Conservation (phyloP, 2,113 vertebrate genomes). For the Campylomormyrus tamandua region DNA sequence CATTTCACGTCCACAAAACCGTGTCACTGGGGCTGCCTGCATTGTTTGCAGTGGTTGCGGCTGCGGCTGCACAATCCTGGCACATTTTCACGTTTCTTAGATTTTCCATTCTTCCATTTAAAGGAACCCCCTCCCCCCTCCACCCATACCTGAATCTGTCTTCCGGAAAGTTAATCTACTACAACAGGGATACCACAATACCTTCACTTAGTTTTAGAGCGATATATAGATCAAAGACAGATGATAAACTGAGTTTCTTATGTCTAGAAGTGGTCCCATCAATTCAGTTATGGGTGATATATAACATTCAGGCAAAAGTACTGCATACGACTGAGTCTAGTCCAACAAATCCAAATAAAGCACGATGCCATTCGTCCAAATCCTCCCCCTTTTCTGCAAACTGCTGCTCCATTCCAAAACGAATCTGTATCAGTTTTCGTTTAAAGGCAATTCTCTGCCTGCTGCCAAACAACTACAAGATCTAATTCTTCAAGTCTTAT, state of each 20-base stretch:
- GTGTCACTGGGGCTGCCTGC: not conserved
- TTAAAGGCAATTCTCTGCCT: not conserved
- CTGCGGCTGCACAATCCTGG: not conserved
- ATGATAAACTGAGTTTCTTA: conserved; percentile 28
- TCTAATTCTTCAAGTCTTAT: not conserved
- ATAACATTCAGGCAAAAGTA: not conserved
- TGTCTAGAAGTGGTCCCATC: conserved; percentile 10
- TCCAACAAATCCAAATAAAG: not conserved
- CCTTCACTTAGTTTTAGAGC: conserved; percentile 26
- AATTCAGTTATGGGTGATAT: not conserved
- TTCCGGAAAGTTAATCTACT: not conserved
- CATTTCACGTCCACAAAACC: conserved; percentile 2
- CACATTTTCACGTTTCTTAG: not conserved
- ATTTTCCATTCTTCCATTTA: not conserved
- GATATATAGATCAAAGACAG: conserved; percentile 36
- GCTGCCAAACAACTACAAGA: not conserved
- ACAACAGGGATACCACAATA: not conserved
- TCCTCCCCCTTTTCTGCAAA: not conserved
- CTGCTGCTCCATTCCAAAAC: not conserved
- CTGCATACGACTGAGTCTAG: not conserved
- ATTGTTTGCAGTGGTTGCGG: not conserved
- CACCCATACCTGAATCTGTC: not conserved
- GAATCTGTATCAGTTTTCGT: not conserved
- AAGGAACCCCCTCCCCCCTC: not conserved
- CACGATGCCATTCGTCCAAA: not conserved